A percentile compares a stretch with the other conserved stretches of the same genome.
These are phyloP conservation scores for Lypha dubia DNA, from an alignment of 2,888 invertebrate species.

Conservation along the genomic window DNA sequence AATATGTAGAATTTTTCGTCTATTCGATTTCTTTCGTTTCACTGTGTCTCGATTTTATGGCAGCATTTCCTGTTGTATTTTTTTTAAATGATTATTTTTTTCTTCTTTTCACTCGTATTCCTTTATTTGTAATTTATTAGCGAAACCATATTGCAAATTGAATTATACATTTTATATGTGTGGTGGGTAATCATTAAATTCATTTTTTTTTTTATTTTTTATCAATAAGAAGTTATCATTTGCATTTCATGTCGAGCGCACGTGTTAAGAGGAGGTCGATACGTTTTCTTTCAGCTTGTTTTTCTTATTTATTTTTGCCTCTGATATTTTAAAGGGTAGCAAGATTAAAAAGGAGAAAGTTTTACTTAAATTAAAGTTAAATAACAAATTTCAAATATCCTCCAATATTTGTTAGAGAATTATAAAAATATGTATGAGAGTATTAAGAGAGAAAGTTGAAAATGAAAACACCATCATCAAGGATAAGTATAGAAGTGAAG, in stretches of 20 bases:
- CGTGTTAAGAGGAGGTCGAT: slow-evolving; percentile 18
- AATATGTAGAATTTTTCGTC: too few relatives aligned
- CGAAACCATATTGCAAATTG: slow-evolving; percentile 63
- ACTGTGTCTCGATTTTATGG: neutral
- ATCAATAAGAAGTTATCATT: slow-evolving; percentile 2
- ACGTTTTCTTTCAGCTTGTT: slow-evolving; percentile 1
- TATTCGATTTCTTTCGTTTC: neutral
- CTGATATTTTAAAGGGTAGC: neutral
- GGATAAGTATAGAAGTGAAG: neutral
- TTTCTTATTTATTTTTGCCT: neutral
- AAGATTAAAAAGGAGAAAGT: neutral
- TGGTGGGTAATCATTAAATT: slow-evolving; percentile 14
- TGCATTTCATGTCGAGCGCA: slow-evolving; percentile 5
- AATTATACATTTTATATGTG: slow-evolving; percentile 62
- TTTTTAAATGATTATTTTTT: neutral
- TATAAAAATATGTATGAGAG: neutral
- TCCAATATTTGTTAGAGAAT: neutral
- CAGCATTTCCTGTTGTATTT: neutral
- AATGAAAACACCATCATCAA: neutral
- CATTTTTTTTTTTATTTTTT: neutral
- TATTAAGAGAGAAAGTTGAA: neutral
- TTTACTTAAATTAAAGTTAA: neutral
- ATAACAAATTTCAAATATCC: neutral
- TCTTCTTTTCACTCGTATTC: neutral
- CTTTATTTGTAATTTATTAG: slow-evolving; percentile 43